Conservation (phyloP, 2,797 vertebrate species). For the Muscicapa striata region DNA sequence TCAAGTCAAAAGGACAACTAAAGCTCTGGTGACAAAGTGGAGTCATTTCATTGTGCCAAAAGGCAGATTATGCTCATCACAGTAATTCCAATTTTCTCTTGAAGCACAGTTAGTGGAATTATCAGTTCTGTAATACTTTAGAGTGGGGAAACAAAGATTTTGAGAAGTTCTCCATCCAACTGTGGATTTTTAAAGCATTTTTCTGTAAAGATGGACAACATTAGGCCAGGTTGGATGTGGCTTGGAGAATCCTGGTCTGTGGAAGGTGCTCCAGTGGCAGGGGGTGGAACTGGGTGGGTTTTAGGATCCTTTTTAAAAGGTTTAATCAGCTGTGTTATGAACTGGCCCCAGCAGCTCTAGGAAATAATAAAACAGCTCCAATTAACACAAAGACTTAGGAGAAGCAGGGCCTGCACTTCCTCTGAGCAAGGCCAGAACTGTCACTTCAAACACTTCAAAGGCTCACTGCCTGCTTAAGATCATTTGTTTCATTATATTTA, state of each 20-base stretch:
- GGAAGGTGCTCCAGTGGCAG: neutral
- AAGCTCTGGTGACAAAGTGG: neutral
- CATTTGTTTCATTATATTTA: neutral
- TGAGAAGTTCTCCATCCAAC: neutral
- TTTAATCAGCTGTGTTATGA: neutral
- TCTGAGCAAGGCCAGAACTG: neutral
- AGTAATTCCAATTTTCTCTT: neutral
- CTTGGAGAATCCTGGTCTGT: neutral
- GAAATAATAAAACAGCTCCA: neutral
- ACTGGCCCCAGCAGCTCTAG: neutral
- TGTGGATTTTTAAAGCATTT: neutral
- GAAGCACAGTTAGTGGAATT: neutral
- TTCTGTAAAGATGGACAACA: neutral
- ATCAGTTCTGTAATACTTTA: neutral
- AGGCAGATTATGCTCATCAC: neutral
- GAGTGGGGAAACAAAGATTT: neutral
- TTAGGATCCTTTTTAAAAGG: neutral
- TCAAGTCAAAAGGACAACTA: neutral
- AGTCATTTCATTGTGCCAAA: neutral
- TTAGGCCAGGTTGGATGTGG: neutral
- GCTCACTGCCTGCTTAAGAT: neutral
- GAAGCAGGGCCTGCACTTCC: neutral
- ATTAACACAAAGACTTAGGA: neutral
- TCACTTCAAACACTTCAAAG: constrained; percentile 11
- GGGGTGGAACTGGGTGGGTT: neutral